A percentile compares a stretch with the other conserved stretches of the same genome.
Conservation (phyloP, 2,797 vertebrate genomes). For the Carcharodon carcharias region DNA sequence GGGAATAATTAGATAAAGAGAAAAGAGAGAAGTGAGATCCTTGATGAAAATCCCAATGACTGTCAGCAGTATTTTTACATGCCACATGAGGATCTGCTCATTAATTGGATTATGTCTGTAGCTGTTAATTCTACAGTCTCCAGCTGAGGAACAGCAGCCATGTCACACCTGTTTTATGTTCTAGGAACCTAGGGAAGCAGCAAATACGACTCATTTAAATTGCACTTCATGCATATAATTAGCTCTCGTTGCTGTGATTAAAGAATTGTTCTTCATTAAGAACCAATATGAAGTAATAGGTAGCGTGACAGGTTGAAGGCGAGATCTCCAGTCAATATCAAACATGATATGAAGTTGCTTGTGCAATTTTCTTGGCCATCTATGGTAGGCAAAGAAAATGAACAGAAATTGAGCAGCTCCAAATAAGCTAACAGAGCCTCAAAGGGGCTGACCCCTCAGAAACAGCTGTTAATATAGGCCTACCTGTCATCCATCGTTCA, state of each 20-base stretch:
- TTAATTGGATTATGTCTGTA: constrained; percentile 56
- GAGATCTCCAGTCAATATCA: neutral
- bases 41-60: constrained; percentile 46
- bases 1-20: constrained; percentile 49
- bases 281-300: neutral
- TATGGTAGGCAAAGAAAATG: neutral
- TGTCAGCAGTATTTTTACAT: constrained; percentile 51
- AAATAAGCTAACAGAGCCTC: neutral
- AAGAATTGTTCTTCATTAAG: constrained; percentile 54
- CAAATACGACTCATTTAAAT: constrained; percentile 55
- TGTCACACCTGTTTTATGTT: constrained; percentile 49
- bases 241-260: constrained; percentile 58
- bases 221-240: constrained; percentile 53
- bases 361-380: neutral
- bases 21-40: constrained; percentile 43
- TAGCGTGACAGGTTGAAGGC: neutral
- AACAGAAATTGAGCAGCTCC: neutral
- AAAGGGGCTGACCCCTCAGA: neutral
- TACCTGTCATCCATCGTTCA: too few relatives aligned
- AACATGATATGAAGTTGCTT: neutral
- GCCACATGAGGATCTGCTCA: constrained; percentile 49
- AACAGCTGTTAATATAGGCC: neutral
- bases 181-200: constrained; percentile 46
- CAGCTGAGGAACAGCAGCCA: constrained; percentile 42
- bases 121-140: constrained; percentile 47